Evolutionary conservation across 2,797 vertebrate genomes (phyloP).

Genomic region (Micropoecilia bifurca): DNA sequence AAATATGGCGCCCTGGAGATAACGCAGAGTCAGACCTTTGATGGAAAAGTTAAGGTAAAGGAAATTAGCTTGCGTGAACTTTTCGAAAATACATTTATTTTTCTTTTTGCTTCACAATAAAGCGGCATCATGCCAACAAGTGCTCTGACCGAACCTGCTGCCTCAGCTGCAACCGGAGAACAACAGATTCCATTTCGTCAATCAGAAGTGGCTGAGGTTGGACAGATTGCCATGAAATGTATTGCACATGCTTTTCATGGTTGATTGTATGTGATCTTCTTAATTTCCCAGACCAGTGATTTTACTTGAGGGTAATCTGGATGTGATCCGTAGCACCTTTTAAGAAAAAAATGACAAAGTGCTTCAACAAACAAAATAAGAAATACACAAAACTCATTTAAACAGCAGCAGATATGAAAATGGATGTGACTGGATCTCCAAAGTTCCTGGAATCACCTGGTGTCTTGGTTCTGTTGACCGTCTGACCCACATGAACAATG

Average conservation of each 20-base stretch:
- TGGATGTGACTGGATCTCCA: no score
- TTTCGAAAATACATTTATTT: background rate
- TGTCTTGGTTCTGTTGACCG: no score
- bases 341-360: no score
- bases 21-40: slow-evolving; percentile 54
- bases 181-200: background rate
- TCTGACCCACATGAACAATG: no score
- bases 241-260: background rate
- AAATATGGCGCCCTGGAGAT: slow-evolving; percentile 70
- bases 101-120: slow-evolving; percentile 13
- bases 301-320: background rate
- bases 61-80: slow-evolving; percentile 49
- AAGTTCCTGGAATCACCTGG: no score
- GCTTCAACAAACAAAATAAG: no score
- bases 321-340: no score
- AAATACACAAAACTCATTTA: no score
- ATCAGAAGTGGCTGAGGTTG: background rate
- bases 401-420: no score
- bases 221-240: slow-evolving; percentile 1
- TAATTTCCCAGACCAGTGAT: background rate
- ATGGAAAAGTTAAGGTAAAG: slow-evolving; percentile 80
- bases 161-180: background rate
- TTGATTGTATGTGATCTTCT: background rate
- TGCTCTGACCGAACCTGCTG: background rate
- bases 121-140: slow-evolving; percentile 1